Percentiles rank a stretch among this genome's conserved stretches.
Evolutionary conservation across 2,797 vertebrate species (phyloP).

Genomic region (Rhabdomys pumilio): DNA sequence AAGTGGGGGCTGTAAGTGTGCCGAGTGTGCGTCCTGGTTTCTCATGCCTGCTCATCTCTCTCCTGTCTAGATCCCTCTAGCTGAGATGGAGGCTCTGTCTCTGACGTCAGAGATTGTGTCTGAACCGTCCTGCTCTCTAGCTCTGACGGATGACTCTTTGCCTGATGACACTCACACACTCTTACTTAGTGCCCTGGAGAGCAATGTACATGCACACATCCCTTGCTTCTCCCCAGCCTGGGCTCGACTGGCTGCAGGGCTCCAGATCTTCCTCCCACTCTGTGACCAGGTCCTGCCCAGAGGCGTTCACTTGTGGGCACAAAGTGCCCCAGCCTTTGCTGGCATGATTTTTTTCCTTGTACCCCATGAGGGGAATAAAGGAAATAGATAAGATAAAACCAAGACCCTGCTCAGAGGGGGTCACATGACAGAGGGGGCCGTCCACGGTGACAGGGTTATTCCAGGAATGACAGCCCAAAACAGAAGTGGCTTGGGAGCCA

Average conservation of each 20-base stretch:
- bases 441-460: constrained; percentile 39
- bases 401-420: constrained; percentile 44
- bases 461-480: constrained; percentile 12
- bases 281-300: constrained; percentile 22
- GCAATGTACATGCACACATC: constrained; percentile 96
- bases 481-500: constrained; percentile 50
- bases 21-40: constrained; percentile 88
- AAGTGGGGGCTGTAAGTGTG: constrained; percentile 37
- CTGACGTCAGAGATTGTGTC: constrained; percentile 96
- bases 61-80: constrained; percentile 98
- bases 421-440: neutral
- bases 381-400: constrained; percentile 32
- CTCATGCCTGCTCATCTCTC: constrained; percentile 96
- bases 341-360: neutral
- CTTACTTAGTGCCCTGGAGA: constrained; percentile 97
- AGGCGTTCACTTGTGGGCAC: neutral
- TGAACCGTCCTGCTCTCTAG: constrained; percentile 99
- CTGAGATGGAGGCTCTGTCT: constrained; percentile 99
- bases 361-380: neutral
- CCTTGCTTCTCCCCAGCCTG: constrained; percentile 78
- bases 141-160: constrained; percentile 98
- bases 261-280: constrained; percentile 82
- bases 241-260: constrained; percentile 88
- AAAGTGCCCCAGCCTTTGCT: neutral
- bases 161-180: constrained; percentile 96